These are phyloP conservation scores for Spatulosminthurus flaviceps DNA, from an alignment of 2,888 invertebrate species.

Conservation along the genomic window DNA sequence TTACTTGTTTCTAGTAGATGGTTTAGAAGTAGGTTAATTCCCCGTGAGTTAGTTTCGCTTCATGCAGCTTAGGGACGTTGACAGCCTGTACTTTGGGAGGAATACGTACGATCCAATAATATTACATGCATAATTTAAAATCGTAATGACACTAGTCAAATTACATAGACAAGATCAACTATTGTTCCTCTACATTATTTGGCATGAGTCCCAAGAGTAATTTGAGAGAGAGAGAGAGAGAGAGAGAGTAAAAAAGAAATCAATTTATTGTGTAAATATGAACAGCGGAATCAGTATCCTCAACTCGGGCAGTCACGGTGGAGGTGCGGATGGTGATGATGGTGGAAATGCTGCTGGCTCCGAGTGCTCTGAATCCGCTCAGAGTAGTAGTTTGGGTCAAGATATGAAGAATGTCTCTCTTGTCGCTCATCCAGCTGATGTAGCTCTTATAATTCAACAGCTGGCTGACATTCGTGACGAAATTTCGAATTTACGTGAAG, in stretches of 20 bases:
- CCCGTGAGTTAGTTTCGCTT: too few relatives aligned
- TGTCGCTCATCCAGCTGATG: slow-evolving; percentile 48
- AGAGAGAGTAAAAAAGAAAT: neutral
- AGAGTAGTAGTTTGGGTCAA: slow-evolving; percentile 59
- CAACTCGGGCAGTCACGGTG: slow-evolving; percentile 34
- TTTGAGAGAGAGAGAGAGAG: neutral
- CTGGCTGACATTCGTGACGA: slow-evolving; percentile 83
- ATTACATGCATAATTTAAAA: too few relatives aligned
- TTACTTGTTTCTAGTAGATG: too few relatives aligned
- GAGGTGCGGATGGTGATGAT: slow-evolving; percentile 50
- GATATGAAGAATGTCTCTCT: slow-evolving; percentile 53
- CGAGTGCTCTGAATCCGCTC: slow-evolving; percentile 61
- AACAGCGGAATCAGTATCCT: slow-evolving; percentile 38
- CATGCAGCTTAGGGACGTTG: too few relatives aligned
- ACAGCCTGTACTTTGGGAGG: too few relatives aligned
- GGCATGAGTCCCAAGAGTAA: slow-evolving; percentile 11
- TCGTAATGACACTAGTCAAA: neutral
- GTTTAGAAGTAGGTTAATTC: too few relatives aligned
- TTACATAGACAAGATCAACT: neutral
- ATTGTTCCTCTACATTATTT: slow-evolving; percentile 16
- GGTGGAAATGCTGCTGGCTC: slow-evolving; percentile 54
- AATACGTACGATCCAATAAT: too few relatives aligned
- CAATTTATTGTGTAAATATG: slow-evolving; percentile 32
- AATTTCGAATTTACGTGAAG: slow-evolving; percentile 81
- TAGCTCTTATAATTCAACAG: slow-evolving; percentile 66